Evolutionary conservation across 2,113 vertebrate genomes (phyloP), one percentile per base, ranked within the genome.

Genomic region (Dicaeum eximium): DNA sequence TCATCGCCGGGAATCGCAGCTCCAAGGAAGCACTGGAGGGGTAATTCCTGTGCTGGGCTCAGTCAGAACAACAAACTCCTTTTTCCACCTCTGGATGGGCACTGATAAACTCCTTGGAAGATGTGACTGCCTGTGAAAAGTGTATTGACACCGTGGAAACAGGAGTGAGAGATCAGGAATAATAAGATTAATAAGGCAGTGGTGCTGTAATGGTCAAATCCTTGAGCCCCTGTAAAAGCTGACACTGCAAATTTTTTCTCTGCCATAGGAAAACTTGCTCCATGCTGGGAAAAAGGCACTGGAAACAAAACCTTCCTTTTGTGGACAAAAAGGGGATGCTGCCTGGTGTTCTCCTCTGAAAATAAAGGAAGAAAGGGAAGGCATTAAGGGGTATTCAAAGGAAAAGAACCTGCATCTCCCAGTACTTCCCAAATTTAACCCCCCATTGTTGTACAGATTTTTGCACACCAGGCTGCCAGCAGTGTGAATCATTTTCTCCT

Each of bases 1-100:
- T 91, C 90, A 93, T 92, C 78, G 38, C 65, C 12, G 18, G 1
- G 4, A 83, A 66, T 72, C 0, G 0, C 81, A 24, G 65, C 73
- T 67, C 87, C 83, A 71, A 66, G 86, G 94, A 88, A 96, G 72
- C 7, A 74, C 58, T 6, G 3, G 45, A 0, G 11, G 67, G 70
- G 80, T 61, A 93, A 96, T 93, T 83, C 82, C 80, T 60, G 25
- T 51, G 53, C 60, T 47, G 62, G 85, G 48, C 79, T 78, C 88
- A 28, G 65, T 47, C 75, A 91, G 75, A 89, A 25, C 44, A 78
- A n/a, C 56, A 82, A 12, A 38, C 25, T 11, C 30, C 48, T 86
- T 94, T 92, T 82, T 57, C 64, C 27, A 31, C 7, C 69, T 51
- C 61, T 92, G 73, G 56, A 83, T 40, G 57, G 80, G 73, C 75